These are phyloP conservation scores for Diachasmimorpha longicaudata DNA, from an alignment of 1,140 invertebrate species.

Conservation along the genomic window DNA sequence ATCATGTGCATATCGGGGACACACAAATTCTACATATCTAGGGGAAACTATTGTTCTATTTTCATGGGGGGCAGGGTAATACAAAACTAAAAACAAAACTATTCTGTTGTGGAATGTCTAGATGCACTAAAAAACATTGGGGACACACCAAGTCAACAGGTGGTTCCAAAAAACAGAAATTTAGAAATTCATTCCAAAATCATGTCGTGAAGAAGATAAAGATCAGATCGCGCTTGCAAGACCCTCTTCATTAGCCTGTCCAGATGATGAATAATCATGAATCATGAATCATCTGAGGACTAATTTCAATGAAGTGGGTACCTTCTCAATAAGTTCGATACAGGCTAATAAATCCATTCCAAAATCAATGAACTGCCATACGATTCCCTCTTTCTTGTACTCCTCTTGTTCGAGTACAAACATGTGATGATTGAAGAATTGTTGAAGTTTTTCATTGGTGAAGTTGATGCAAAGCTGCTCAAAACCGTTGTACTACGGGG, in stretches of 20 bases:
- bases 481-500: constrained; percentile 90
- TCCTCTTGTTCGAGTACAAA: constrained; percentile 97
- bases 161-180: not conserved
- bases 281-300: not conserved
- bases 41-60: not conserved
- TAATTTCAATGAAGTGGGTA: constrained; percentile 57
- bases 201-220: not conserved
- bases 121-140: not conserved
- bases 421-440: constrained; percentile 99
- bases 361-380: constrained; percentile 96
- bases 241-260: constrained; percentile 1
- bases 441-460: constrained; percentile 96
- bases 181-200: not conserved
- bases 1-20: too few species aligned
- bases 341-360: constrained; percentile 96
- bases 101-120: not conserved
- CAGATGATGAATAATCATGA: not conserved
- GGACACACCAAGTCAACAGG: not conserved
- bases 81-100: too few species aligned
- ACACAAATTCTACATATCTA: not conserved
- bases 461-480: constrained; percentile 99
- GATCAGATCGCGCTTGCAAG: constrained; percentile 26
- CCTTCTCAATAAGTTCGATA: constrained; percentile 98
- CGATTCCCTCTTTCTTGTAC: constrained; percentile 92
- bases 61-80: not conserved